Evolutionary conservation across 2,888 invertebrate genomes (phyloP).

Genomic region (Hyles lineata): DNA sequence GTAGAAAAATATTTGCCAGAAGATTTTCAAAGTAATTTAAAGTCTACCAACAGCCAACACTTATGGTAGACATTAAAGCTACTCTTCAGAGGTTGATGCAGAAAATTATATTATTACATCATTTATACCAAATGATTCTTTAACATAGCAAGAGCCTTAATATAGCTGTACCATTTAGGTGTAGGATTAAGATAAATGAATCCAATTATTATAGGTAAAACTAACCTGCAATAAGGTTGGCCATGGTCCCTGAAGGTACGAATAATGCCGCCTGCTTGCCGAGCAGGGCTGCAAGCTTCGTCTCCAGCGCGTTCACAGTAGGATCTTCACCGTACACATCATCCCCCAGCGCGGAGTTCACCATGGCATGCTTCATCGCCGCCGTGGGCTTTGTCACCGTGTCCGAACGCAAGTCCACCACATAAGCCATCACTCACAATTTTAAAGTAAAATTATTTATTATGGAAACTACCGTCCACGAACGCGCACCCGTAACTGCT

Average conservation of each 20-base stretch:
- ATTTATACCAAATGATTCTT: too few species aligned
- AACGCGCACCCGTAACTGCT: conserved; percentile 1
- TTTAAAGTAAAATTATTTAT: neutral
- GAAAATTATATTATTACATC: too few species aligned
- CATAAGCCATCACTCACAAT: conserved; percentile 62
- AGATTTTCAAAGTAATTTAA: too few species aligned
- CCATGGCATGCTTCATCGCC: conserved; percentile 95
- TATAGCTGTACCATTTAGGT: too few species aligned
- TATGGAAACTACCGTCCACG: neutral
- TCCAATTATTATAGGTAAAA: neutral
- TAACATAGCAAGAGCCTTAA: too few species aligned
- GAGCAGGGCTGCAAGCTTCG: conserved; percentile 89
- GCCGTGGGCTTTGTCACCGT: conserved; percentile 93
- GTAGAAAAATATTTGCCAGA: too few species aligned
- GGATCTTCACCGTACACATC: conserved; percentile 97
- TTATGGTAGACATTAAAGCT: too few species aligned
- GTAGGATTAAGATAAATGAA: too few species aligned
- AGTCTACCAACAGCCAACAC: too few species aligned
- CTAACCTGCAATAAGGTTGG: conserved; percentile 95
- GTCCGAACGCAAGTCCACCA: conserved; percentile 96
- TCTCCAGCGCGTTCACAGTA: conserved; percentile 92
- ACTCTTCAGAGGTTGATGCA: too few species aligned
- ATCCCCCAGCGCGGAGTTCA: conserved; percentile 94
- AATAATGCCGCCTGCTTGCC: conserved; percentile 96
- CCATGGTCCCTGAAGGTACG: conserved; percentile 97